Evolutionary conservation across 2,888 invertebrate genomes (phyloP).

Genomic region (Parnassius smintheus): DNA sequence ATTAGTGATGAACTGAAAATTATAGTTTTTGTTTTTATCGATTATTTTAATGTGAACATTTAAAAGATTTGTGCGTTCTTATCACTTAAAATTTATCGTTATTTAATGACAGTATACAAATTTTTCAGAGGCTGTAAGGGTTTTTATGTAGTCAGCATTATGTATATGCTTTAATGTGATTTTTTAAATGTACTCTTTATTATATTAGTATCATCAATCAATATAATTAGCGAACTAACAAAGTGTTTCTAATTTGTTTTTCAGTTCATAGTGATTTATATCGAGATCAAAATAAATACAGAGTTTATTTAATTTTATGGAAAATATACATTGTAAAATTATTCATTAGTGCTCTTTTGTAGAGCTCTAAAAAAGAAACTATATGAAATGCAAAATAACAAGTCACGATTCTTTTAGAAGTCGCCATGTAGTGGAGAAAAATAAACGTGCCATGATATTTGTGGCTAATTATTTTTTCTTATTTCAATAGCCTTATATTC

Average conservation of each 20-base stretch:
- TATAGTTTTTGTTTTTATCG: no score
- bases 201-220: constrained; percentile 78
- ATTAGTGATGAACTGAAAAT: no score
- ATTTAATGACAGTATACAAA: constrained; percentile 56
- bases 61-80: constrained; percentile 29
- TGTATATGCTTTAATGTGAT: constrained; percentile 82
- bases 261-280: constrained; percentile 78
- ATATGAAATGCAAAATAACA: constrained; percentile 79
- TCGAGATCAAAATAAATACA: constrained; percentile 78
- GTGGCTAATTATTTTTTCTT: constrained; percentile 68
- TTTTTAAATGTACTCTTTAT: constrained; percentile 81
- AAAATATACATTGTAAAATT: constrained; percentile 78
- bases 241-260: constrained; percentile 70
- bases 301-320: constrained; percentile 81
- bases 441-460: constrained; percentile 83
- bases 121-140: constrained; percentile 69
- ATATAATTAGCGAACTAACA: constrained; percentile 80
- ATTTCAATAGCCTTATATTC: constrained; percentile 36
- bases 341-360: constrained; percentile 70
- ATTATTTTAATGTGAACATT: no score
- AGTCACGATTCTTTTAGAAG: constrained; percentile 82
- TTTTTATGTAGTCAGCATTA: constrained; percentile 81
- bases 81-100: constrained; percentile 61
- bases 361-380: constrained; percentile 74
- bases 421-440: constrained; percentile 82